Evolutionary conservation across 2,888 invertebrate genomes (phyloP).

Genomic region (Stenoptilia bipunctidactyla): DNA sequence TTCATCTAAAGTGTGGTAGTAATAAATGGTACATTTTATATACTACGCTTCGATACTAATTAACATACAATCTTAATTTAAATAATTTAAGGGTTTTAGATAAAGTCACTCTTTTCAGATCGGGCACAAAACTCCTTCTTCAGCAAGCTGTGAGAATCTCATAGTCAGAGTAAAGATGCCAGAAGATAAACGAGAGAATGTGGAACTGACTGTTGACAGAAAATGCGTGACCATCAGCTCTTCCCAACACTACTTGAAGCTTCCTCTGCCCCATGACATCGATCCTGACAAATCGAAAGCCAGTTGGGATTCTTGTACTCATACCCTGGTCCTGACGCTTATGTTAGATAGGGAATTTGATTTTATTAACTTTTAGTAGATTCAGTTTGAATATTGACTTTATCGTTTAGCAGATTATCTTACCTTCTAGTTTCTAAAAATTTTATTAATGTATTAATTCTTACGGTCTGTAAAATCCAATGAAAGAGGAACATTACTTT

Average conservation of each 20-base stretch:
- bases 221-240: conserved; percentile 74
- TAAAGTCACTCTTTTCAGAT: too few species aligned
- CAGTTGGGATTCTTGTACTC: conserved; percentile 78
- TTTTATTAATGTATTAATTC: too few species aligned
- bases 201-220: conserved; percentile 78
- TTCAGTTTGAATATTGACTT: too few species aligned
- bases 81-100: too few species aligned
- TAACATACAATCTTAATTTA: too few species aligned
- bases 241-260: conserved; percentile 75
- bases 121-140: conserved; percentile 81
- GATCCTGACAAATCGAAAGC: conserved; percentile 86
- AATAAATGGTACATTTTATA: too few species aligned
- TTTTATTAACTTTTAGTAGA: conserved; percentile 83
- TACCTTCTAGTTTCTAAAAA: too few species aligned
- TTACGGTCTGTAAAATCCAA: too few species aligned
- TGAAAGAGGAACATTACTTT: too few species aligned
- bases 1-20: too few species aligned
- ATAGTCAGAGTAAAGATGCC: conserved; percentile 83
- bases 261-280: conserved; percentile 85
- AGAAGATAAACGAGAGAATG: conserved; percentile 79
- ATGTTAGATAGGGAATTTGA: conserved; percentile 86
- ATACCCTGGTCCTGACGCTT: conserved; percentile 79
- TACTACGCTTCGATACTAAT: too few species aligned
- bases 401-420: too few species aligned
- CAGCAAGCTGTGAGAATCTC: conserved; percentile 90